Conservation (phyloP, 2,888 invertebrate species). For the Peribatodes rhomboidaria region DNA sequence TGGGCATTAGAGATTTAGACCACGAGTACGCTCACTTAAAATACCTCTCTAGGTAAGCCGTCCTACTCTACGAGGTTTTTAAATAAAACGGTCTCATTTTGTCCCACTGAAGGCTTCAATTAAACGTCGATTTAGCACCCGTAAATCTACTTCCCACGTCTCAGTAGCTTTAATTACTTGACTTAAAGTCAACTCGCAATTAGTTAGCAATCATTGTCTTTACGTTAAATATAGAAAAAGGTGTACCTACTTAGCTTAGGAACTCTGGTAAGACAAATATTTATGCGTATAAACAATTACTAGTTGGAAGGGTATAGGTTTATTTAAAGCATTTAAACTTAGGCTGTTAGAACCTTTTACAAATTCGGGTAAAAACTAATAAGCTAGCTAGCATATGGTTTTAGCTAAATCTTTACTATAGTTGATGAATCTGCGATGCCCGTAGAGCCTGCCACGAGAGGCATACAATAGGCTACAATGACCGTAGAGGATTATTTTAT, state of each 20-base stretch:
- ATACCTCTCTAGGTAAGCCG: not conserved
- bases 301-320: not conserved
- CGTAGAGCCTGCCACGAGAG: no score
- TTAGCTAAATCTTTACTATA: no score
- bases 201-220: slow-evolving; percentile 16
- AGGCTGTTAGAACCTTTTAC: no score
- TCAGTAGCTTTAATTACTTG: slow-evolving; percentile 33
- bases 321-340: no score
- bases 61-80: not conserved
- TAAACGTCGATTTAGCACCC: slow-evolving; percentile 33
- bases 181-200: slow-evolving; percentile 31
- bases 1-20: no score
- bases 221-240: slow-evolving; percentile 8
- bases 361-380: no score
- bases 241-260: not conserved
- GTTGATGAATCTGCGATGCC: no score
- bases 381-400: no score
- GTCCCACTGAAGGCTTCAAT: slow-evolving; percentile 16
- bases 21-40: no score
- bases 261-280: not conserved
- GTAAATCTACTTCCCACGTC: slow-evolving; percentile 37
- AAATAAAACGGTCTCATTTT: slow-evolving; percentile 11
- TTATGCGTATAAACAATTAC: not conserved
- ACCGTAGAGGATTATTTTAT: no score
- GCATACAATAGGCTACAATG: no score